Evolutionary conservation across 2,113 vertebrate genomes (phyloP).

Genomic region (Phodopus roborovskii): DNA sequence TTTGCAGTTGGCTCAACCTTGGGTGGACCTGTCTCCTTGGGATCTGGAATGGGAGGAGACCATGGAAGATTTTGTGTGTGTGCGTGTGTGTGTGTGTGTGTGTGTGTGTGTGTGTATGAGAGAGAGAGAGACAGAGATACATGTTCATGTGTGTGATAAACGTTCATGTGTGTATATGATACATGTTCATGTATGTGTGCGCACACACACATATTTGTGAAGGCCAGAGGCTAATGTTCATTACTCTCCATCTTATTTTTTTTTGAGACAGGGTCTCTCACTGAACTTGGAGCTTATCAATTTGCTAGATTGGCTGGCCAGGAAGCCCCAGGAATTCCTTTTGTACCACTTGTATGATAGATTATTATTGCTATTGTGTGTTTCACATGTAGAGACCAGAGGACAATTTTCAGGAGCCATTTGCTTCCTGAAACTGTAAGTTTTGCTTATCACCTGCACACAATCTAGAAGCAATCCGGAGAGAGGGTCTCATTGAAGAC

Average conservation of each 20-base stretch:
- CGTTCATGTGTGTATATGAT: not conserved
- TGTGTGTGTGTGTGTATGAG: not conserved
- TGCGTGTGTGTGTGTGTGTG: not conserved
- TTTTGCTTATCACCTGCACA: not conserved
- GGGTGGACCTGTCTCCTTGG: not conserved
- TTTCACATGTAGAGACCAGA: not conserved
- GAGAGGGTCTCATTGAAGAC: not conserved
- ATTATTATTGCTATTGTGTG: not conserved
- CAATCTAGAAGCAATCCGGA: not conserved
- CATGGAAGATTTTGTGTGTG: not conserved
- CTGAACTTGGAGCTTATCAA: not conserved
- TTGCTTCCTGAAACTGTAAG: not conserved
- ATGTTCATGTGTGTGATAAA: not conserved
- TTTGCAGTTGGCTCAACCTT: not conserved
- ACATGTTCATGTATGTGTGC: not conserved
- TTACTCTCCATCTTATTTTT: not conserved
- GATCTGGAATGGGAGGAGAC: not conserved
- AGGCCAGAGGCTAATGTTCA: not conserved
- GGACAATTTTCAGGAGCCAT: not conserved
- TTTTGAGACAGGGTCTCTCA: not conserved
- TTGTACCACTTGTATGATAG: no score
- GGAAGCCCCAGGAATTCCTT: no score
- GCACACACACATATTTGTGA: not conserved
- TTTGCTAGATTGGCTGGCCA: not conserved
- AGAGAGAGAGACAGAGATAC: not conserved